Evolutionary conservation across 2,797 vertebrate species (phyloP).

Genomic region (Carcharodon carcharias): DNA sequence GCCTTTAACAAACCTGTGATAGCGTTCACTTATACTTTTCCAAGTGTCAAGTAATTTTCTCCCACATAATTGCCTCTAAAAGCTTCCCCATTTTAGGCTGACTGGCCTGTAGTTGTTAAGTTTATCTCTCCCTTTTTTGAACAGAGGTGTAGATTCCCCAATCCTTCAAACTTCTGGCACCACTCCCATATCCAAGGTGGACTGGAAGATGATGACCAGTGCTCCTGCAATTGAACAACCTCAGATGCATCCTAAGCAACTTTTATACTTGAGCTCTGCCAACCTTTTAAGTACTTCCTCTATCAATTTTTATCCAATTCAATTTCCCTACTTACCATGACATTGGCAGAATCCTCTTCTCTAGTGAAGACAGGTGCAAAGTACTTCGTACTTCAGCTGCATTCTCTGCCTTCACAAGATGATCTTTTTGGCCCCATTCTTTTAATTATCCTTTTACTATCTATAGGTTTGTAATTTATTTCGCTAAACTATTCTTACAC

Average conservation of each 20-base stretch:
- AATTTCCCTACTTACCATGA: neutral
- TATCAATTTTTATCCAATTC: neutral
- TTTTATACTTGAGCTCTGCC: neutral
- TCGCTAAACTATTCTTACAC: neutral
- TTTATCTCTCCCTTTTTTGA: neutral
- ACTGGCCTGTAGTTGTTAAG: neutral
- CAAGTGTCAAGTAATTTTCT: neutral
- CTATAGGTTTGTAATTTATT: too few species aligned
- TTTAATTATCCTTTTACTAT: too few species aligned
- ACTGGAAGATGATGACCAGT: neutral
- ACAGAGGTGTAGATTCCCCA: neutral
- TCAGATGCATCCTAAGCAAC: neutral
- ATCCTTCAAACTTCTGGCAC: neutral
- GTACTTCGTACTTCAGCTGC: neutral
- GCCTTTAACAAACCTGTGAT: neutral
- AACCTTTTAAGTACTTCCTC: neutral
- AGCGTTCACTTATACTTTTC: neutral
- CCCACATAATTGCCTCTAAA: neutral
- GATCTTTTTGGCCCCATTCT: neutral
- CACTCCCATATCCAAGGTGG: neutral
- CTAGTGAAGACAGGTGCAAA: neutral
- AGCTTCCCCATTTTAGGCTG: neutral
- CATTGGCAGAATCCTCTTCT: neutral
- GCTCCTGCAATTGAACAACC: neutral
- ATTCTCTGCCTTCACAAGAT: neutral